These are phyloP conservation scores for Pituophis catenifer DNA, from an alignment of 2,113 vertebrate genomes.

Conservation along the genomic window DNA sequence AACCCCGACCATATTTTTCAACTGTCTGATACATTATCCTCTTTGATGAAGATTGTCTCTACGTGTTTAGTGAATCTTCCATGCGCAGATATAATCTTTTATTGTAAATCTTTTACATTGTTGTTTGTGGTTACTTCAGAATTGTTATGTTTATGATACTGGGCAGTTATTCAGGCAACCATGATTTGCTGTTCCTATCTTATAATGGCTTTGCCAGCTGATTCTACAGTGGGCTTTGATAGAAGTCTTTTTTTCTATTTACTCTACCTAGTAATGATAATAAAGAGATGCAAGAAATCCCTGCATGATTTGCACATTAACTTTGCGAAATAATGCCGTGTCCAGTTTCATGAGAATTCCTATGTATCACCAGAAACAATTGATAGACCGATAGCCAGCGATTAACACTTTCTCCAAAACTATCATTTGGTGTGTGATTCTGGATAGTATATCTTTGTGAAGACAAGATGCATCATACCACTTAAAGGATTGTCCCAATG, in stretches of 20 bases:
- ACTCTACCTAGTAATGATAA: background rate
- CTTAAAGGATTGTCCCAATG: background rate
- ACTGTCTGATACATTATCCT: slow-evolving; percentile 14
- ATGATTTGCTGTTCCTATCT: slow-evolving; percentile 1
- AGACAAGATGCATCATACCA: background rate
- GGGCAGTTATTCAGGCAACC: background rate
- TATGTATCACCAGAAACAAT: background rate
- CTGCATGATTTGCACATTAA: background rate
- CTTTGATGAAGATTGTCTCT: background rate
- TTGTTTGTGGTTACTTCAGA: slow-evolving; percentile 18
- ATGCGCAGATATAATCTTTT: slow-evolving; percentile 39
- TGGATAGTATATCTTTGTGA: background rate
- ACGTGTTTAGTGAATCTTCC: slow-evolving; percentile 32
- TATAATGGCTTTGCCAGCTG: background rate
- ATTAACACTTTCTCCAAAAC: background rate
- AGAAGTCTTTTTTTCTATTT: background rate
- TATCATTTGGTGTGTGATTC: background rate
- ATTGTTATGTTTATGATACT: slow-evolving; percentile 31
- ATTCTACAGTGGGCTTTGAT: background rate
- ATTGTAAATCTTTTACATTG: background rate
- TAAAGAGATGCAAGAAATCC: background rate
- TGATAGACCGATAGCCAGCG: background rate
- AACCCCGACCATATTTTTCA: background rate
- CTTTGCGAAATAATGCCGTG: background rate
- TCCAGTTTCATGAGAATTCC: background rate